A percentile compares a stretch with the other conserved stretches of the same genome.
Evolutionary conservation across 2,888 invertebrate genomes (phyloP).

Genomic region (Malthinus seriepunctatus): DNA sequence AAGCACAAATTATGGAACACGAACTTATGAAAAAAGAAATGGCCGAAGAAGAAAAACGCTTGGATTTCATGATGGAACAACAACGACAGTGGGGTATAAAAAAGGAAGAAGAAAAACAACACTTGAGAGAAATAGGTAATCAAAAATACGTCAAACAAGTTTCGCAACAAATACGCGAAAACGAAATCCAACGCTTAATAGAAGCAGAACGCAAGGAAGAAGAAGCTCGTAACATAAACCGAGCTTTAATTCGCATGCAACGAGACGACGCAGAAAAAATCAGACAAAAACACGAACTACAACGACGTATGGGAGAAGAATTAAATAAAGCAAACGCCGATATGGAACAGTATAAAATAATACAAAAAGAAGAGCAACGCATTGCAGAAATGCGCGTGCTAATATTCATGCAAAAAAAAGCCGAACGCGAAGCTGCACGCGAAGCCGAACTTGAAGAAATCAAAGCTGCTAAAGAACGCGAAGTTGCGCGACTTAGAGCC

Average conservation of each 20-base stretch:
- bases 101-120: conserved; percentile 58
- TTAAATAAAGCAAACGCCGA: conserved; percentile 66
- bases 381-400: conserved; percentile 64
- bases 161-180: conserved; percentile 58
- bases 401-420: conserved; percentile 66
- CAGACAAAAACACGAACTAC: conserved; percentile 58
- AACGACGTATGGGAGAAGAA: conserved; percentile 61
- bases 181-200: conserved; percentile 58
- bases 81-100: conserved; percentile 61
- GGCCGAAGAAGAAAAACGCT: conserved; percentile 60
- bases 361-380: conserved; percentile 68
- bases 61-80: conserved; percentile 74
- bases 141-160: conserved; percentile 37
- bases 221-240: conserved; percentile 66
- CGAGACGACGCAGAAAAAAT: conserved; percentile 65
- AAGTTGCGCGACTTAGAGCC: conserved; percentile 58
- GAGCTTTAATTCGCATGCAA: conserved; percentile 66
- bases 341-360: conserved; percentile 62
- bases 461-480: conserved; percentile 65
- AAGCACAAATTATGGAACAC: conserved; percentile 77
- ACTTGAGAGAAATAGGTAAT: conserved; percentile 47
- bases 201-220: conserved; percentile 71
- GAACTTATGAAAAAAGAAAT: conserved; percentile 61
- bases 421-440: conserved; percentile 62
- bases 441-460: conserved; percentile 59